phyloP scores from a whole-genome alignment of 2,797 vertebrate species.

The Urophycis tenuis region DNA sequence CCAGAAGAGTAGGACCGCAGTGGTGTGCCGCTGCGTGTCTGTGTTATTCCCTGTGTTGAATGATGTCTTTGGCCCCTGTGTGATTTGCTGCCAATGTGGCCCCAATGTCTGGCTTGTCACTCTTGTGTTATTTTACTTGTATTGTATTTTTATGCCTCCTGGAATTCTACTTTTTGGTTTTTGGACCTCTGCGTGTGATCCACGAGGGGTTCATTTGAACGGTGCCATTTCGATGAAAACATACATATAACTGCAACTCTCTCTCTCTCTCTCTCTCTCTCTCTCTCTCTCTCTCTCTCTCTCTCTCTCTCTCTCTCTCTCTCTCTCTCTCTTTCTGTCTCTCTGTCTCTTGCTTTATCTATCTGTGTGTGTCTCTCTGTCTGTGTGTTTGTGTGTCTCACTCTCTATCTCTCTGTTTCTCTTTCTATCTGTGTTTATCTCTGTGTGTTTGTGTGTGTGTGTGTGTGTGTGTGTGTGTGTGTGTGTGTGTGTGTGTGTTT shows the following conservation, averaged over 20 bases:
- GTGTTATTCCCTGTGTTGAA: background rate
- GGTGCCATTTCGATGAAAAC: background rate
- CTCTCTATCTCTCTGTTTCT: slow-evolving; percentile 10
- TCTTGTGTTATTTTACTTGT: background rate
- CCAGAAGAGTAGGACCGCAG: background rate
- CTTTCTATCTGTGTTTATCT: background rate
- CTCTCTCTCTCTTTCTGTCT: background rate
- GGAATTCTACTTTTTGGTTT: too few species aligned
- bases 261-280: too few species aligned
- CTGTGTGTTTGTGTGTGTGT: background rate
- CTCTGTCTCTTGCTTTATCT: background rate
- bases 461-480: background rate
- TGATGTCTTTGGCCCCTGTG: background rate
- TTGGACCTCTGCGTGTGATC: too few species aligned
- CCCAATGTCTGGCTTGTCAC: background rate
- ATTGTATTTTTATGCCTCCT: background rate
- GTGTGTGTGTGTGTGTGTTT: background rate
- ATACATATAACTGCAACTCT: background rate
- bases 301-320: too few species aligned
- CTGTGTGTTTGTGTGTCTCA: background rate
- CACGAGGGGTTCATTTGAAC: background rate
- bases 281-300: too few species aligned
- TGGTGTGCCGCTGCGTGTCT: background rate
- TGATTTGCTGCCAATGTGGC: background rate
- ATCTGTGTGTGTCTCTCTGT: background rate